Conservation (phyloP, 2,888 invertebrate genomes). For the Drosophila borealis region DNA sequence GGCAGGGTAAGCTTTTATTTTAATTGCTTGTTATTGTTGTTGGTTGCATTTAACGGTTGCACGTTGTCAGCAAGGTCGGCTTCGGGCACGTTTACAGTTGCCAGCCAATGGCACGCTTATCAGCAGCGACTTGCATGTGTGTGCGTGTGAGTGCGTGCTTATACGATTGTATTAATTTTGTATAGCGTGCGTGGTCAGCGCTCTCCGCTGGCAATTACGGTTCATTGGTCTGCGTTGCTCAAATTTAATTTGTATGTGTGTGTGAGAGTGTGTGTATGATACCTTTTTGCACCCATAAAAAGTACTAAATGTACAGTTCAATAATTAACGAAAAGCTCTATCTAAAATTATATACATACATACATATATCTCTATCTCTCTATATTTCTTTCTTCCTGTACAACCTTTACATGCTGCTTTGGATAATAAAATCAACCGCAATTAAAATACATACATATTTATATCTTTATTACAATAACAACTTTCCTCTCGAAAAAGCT, state of each 20-base stretch:
- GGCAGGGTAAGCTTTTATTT: neutral
- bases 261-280: constrained; percentile 10
- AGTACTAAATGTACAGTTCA: constrained; percentile 22
- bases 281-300: constrained; percentile 21
- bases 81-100: constrained; percentile 41
- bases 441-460: constrained; percentile 52
- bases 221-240: constrained; percentile 43
- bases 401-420: constrained; percentile 61
- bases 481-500: constrained; percentile 70
- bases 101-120: constrained; percentile 45
- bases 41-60: constrained; percentile 44
- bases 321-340: constrained; percentile 29
- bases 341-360: constrained; percentile 17
- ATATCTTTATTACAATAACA: constrained; percentile 39
- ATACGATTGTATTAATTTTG: constrained; percentile 2
- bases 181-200: constrained; percentile 27
- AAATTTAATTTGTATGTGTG: constrained; percentile 1
- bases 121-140: constrained; percentile 21
- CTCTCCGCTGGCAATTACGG: constrained; percentile 22
- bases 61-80: constrained; percentile 52
- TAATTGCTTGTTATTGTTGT: constrained; percentile 10
- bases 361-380: constrained; percentile 27
- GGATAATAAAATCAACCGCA: constrained; percentile 51
- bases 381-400: constrained; percentile 48
- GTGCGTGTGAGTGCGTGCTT: constrained; percentile 3